Conservation (phyloP, 2,113 vertebrate species). For the Stercorarius parasiticus region DNA sequence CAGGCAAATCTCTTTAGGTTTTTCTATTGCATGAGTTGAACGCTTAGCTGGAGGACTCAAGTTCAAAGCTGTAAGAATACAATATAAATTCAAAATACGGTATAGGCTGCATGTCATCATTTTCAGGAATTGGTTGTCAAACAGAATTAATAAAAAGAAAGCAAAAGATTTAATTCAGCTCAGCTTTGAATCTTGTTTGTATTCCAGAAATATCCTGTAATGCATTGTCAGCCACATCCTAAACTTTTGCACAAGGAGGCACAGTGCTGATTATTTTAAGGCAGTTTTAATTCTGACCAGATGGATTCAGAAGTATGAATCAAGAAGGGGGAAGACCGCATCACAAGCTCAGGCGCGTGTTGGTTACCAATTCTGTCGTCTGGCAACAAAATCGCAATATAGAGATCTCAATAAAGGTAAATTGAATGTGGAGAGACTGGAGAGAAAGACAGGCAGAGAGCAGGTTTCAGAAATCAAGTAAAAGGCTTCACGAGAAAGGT, state of each 20-base stretch:
- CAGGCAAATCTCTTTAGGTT: neutral
- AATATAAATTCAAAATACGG: neutral
- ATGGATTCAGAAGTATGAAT: neutral
- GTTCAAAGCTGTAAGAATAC: neutral
- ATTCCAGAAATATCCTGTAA: neutral
- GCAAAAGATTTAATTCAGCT: neutral
- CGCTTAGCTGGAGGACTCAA: neutral
- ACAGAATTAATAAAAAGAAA: neutral
- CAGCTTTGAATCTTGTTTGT: neutral
- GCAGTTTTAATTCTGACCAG: neutral
- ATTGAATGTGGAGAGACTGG: neutral
- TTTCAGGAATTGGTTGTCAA: neutral
- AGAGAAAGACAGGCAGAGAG: neutral
- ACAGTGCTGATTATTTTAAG: neutral
- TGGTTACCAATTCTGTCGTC: neutral
- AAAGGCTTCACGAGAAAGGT: neutral
- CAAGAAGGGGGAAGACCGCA: neutral
- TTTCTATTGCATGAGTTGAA: neutral
- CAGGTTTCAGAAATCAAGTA: neutral
- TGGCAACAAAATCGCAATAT: neutral
- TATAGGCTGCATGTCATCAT: neutral
- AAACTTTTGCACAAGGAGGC: neutral
- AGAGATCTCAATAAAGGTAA: neutral
- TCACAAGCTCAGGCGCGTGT: neutral
- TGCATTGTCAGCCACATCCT: fast-evolving